Evolutionary conservation across 2,113 vertebrate genomes (phyloP).

Genomic region (Sigmodon hispidus): DNA sequence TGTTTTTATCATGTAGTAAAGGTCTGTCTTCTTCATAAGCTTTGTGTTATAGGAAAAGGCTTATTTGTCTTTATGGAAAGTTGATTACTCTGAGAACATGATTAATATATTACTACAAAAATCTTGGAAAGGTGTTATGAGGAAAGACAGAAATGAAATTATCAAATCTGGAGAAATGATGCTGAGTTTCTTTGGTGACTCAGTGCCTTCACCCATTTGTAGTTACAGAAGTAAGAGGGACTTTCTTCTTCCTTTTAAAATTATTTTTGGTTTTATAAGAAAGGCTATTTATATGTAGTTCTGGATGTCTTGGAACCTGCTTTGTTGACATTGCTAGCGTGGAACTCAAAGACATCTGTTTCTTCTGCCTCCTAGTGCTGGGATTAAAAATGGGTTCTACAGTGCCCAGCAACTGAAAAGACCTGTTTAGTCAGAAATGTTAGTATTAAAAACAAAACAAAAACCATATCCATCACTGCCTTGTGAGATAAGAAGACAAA

Average conservation of each 20-base stretch:
- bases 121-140: neutral
- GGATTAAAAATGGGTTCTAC: neutral
- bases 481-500: neutral
- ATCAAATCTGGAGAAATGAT: neutral
- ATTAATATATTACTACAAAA: slow-evolving; percentile 47
- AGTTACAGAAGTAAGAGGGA: neutral
- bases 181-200: neutral
- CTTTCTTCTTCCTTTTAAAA: neutral
- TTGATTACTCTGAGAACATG: neutral
- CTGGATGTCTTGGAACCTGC: neutral
- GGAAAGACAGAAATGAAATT: neutral
- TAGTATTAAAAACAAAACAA: neutral
- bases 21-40: slow-evolving; percentile 24
- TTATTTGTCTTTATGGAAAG: slow-evolving; percentile 27
- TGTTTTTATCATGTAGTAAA: neutral
- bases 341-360: neutral
- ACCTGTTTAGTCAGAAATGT: neutral
- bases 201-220: neutral
- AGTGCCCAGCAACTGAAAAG: neutral
- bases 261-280: neutral
- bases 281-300: neutral
- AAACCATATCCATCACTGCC: neutral
- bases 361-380: neutral
- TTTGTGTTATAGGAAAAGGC: slow-evolving; percentile 25
- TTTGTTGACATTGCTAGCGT: neutral